Evolutionary conservation across 2,888 invertebrate genomes (phyloP).

Genomic region (Macaria liturata): DNA sequence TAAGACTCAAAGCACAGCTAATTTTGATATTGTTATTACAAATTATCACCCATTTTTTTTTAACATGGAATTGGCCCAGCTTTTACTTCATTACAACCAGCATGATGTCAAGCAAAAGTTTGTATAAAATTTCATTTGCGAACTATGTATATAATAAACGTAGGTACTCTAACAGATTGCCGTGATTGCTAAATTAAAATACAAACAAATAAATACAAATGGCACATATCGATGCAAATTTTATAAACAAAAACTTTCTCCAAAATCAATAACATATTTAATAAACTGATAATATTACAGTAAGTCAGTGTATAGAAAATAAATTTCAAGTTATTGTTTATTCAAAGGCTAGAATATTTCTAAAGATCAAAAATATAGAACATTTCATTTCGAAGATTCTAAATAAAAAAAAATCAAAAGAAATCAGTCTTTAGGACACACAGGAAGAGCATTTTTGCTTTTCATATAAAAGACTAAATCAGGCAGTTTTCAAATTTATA

Average conservation of each 20-base stretch:
- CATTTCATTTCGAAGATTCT: conserved; percentile 19
- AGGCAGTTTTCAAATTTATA: conserved; percentile 16
- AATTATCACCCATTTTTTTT: too few relatives aligned
- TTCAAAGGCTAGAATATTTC: neutral
- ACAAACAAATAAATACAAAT: conserved; percentile 26
- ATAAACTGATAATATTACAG: neutral
- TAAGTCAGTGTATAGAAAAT: neutral
- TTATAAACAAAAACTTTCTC: neutral
- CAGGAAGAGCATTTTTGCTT: conserved; percentile 43
- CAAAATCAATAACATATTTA: too few relatives aligned
- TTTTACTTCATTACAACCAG: too few relatives aligned
- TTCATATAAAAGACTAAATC: conserved; percentile 13
- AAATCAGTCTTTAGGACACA: conserved; percentile 49
- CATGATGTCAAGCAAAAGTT: too few relatives aligned
- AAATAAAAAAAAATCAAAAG: conserved; percentile 35
- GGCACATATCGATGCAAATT: conserved; percentile 25
- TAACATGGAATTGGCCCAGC: too few relatives aligned
- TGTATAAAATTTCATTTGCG: too few relatives aligned
- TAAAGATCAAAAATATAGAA: conserved; percentile 10
- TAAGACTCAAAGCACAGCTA: too few relatives aligned
- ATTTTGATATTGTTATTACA: too few relatives aligned
- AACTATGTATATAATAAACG: too few relatives aligned
- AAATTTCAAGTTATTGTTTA: neutral
- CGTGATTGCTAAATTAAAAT: neutral
- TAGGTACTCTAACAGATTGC: too few relatives aligned